Base-by-base conservation (phyloP, 2,113 vertebrate genomes). In the Lophura nycthemera region DNA sequence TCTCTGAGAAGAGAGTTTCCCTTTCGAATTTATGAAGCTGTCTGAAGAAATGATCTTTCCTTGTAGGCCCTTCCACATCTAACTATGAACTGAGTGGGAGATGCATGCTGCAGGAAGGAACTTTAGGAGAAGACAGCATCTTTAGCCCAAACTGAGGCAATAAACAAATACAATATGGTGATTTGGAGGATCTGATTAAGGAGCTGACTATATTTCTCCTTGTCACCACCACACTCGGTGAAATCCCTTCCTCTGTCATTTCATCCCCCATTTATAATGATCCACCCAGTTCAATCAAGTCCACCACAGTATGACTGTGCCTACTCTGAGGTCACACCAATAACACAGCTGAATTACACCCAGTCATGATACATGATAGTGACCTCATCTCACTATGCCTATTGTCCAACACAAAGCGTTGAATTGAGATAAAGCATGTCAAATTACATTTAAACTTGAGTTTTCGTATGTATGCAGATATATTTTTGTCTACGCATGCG, bases 21-120 rank as follows among this genome's bases (percentile, higher is more conserved):
- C 64, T 95, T 30, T 80, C 17, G 60, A 88, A 89, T 67, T 95
- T 91, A 80, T 83, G 34, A 87, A 83, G 25, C 18, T 20, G 24
- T 77, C 60, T 86, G 69, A 83, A 80, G 42, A 34, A 80, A 66
- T 91, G 17, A 27, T 81, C 56, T 64, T 86, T 80, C 66, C 47
- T 73, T 72, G 32, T 50, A 89, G 79, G 24, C n/a, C 43, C 83
- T 86, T 88, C 50, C 30, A 67, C 29, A 56, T 85, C 38, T 40
- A 14, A 43, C 34, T 64, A 0, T 13, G 8, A 27, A 47, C 27
- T 13, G 21, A 76, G 75, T 93, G 30, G 94, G 11, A 78, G 34
- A 29, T 2, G 0, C 21, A 20, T 32, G 22, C 45, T 64, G 4
- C 22, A 86, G 72, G 56, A 95, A 84, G 34, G 27, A 80, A 67